Percentiles rank a stretch among this genome's conserved stretches.
phyloP scores from a whole-genome alignment of 2,888 invertebrate genomes.

The Halictus ligatus region DNA sequence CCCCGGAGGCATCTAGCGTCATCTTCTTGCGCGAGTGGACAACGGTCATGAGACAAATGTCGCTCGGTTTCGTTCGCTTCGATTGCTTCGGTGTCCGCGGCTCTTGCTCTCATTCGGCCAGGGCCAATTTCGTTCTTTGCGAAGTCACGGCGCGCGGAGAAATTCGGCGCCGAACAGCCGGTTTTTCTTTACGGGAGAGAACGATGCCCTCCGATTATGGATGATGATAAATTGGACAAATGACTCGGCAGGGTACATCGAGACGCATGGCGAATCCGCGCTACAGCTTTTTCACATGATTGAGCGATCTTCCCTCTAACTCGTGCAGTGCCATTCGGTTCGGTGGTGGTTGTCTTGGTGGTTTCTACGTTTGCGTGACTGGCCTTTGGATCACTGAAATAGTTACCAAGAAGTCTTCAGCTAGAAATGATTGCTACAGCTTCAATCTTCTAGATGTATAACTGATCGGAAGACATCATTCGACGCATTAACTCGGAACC shows the following conservation, averaged over 20 bases:
- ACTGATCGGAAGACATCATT: not conserved
- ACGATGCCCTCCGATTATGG: not conserved
- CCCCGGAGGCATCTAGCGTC: conserved; percentile 59
- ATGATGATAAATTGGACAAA: conserved; percentile 13
- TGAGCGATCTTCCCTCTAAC: conserved; percentile 6
- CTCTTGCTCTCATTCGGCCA: not conserved
- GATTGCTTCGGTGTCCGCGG: not conserved
- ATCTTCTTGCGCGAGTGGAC: conserved; percentile 32
- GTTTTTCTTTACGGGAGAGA: not conserved
- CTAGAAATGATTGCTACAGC: not conserved
- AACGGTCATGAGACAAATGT: conserved; percentile 17
- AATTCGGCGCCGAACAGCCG: conserved; percentile 1
- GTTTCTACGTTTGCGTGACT: not conserved
- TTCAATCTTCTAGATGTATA: not conserved
- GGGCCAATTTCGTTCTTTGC: conserved; percentile 7
- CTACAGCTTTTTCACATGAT: not conserved
- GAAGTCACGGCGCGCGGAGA: not conserved
- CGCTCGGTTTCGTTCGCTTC: conserved; percentile 18
- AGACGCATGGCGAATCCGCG: not conserved
- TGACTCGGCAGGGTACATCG: conserved; percentile 16
- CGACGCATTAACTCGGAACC: not conserved
- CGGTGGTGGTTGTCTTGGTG: not conserved
- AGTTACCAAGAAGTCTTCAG: not conserved
- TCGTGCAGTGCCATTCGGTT: not conserved
- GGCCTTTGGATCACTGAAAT: not conserved